These are phyloP conservation scores for Anagrus nilaparvatae DNA, from an alignment of 1,140 invertebrate genomes.

Conservation along the genomic window DNA sequence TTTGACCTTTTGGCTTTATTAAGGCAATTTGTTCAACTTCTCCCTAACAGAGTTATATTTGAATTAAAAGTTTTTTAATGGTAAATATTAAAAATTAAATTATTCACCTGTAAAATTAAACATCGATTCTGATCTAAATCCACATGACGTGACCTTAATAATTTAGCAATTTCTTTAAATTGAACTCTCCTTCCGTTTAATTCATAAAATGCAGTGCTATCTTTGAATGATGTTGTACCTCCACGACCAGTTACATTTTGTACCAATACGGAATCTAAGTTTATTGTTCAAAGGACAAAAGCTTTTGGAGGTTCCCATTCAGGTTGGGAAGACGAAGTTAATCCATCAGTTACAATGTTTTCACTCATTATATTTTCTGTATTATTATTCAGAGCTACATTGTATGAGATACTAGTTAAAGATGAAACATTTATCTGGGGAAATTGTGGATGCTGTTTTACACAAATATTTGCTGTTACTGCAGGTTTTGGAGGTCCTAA, in stretches of 20 bases:
- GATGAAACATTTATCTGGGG: slow-evolving; percentile 7
- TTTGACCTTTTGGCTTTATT: slow-evolving; percentile 92
- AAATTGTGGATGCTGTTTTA: too few relatives aligned
- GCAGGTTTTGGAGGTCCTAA: slow-evolving; percentile 23
- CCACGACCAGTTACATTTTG: too few relatives aligned
- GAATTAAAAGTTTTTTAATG: too few relatives aligned
- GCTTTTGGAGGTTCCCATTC: slow-evolving; percentile 50
- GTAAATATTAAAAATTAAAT: slow-evolving; percentile 2
- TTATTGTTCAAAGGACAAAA: too few relatives aligned
- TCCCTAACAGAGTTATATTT: slow-evolving; percentile 52
- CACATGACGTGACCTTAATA: slow-evolving; percentile 75
- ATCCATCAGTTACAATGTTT: slow-evolving; percentile 2
- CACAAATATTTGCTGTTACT: background rate
- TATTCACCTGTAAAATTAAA: slow-evolving; percentile 82
- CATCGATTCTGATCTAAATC: slow-evolving; percentile 97
- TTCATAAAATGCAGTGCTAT: slow-evolving; percentile 82
- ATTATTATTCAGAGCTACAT: slow-evolving; percentile 11
- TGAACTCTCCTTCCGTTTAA: slow-evolving; percentile 69
- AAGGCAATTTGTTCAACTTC: slow-evolving; percentile 99
- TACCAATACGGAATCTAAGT: too few relatives aligned
- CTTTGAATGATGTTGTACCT: slow-evolving; percentile 76
- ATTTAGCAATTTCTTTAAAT: slow-evolving; percentile 78
- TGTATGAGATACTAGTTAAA: slow-evolving; percentile 12
- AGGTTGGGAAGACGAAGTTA: slow-evolving; percentile 21
- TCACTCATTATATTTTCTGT: slow-evolving; percentile 15